Evolutionary conservation across 1,140 invertebrate genomes (phyloP), one percentile per base, ranked within the genome.

Genomic region (Aricia agestis): DNA sequence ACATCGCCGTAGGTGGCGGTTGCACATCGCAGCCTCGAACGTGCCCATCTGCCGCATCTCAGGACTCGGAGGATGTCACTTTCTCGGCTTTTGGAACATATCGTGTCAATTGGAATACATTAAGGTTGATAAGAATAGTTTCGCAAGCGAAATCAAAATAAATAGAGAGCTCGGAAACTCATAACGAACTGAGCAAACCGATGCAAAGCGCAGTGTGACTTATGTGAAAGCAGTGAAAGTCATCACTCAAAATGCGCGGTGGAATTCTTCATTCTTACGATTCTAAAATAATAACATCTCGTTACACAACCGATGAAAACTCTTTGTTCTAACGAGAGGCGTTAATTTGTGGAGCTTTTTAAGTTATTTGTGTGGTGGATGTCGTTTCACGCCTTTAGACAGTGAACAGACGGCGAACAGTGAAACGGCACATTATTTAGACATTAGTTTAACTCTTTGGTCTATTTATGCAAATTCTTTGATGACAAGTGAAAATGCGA

Each of bases 191-290:
- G 80, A 79, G 78, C 74, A 74, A 66, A 78, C 74, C 76, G 78
- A 74, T 72, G 66, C 82, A 82, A 83, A 79, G 75, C 78, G 78
- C 82, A 79, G 70, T 80, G 82, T 78, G 80, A 76, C 73, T 72
- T 82, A 81, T 77, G 84, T 87, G 88, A 89, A 90, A 89, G 85
- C 86, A 87, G 86, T 88, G 87, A 90, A 90, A 90, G 86, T 88
- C 70, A 76, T 79, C 76, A 72, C 71, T 70, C 70, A 70, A 71
- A 71, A 69, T 76, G 77, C 74, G 70, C 75, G 67, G 72, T 70
- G 76, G 69, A 71, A 78, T 77, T 84, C 71, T 79, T 81, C 78
- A 77, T 82, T 78, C 76, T 73, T 79, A 78, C 59, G 69, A 72
- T 71, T 73, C 36, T 71, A 72, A 78, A 75, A 77, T 70, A 63